phyloP scores from a whole-genome alignment of 2,113 vertebrate species.

The Crotalus viridis region DNA sequence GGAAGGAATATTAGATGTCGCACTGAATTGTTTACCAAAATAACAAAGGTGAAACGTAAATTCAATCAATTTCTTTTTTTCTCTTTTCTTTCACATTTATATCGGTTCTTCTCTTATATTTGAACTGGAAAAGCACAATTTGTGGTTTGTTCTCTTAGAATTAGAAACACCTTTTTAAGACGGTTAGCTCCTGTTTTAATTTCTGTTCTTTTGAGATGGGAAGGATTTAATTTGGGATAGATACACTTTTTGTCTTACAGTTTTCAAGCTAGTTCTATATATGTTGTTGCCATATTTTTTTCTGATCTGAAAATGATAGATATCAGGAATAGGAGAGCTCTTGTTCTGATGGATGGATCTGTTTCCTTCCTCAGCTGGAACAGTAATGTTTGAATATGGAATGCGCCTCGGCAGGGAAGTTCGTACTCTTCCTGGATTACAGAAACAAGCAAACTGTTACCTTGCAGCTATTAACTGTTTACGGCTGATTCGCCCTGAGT shows the following conservation, averaged over 20 bases:
- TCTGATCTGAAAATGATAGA: background rate
- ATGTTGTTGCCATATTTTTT: background rate
- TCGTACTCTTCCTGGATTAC: slow-evolving; percentile 82
- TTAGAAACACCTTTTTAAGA: background rate
- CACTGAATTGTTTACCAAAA: no score
- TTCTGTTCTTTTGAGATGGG: background rate
- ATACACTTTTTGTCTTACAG: background rate
- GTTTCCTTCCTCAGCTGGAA: slow-evolving; percentile 74
- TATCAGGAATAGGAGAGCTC: background rate
- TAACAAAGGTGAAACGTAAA: no score
- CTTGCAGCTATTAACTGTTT: slow-evolving; percentile 91
- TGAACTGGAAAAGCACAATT: background rate
- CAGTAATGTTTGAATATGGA: slow-evolving; percentile 95
- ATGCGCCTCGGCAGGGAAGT: slow-evolving; percentile 92
- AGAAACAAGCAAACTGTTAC: slow-evolving; percentile 93
- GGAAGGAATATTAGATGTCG: no score
- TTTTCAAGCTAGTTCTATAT: background rate
- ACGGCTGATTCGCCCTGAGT: slow-evolving; percentile 87
- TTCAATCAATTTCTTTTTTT: background rate
- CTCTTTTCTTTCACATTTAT: background rate
- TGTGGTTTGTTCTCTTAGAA: background rate
- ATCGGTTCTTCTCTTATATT: background rate
- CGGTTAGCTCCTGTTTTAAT: background rate
- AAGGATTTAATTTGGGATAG: background rate
- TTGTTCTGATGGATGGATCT: background rate